Evolutionary conservation across 2,888 invertebrate genomes (phyloP).

Genomic region (Eudemis profundana): DNA sequence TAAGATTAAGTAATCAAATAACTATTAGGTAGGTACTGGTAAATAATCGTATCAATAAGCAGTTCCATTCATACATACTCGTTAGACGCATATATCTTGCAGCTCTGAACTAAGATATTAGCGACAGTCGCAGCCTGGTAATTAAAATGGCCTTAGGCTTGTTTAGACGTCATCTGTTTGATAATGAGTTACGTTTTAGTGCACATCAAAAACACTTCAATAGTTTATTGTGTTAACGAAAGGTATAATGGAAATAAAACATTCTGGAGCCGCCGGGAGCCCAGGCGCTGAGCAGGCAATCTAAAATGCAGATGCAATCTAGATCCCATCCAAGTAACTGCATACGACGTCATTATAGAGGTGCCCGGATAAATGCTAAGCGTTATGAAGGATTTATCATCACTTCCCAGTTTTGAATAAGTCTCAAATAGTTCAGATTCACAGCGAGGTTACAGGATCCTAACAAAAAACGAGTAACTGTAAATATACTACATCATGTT

Average conservation of each 20-base stretch:
- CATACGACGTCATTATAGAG: slow-evolving; percentile 41
- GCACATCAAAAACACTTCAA: not conserved
- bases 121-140: too few species aligned
- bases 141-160: not conserved
- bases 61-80: not conserved
- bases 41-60: too few species aligned
- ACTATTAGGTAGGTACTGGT: too few species aligned
- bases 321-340: slow-evolving; percentile 40
- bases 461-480: not conserved
- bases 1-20: too few species aligned
- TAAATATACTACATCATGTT: too few species aligned
- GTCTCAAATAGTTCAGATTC: not conserved
- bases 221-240: slow-evolving; percentile 27
- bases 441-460: not conserved
- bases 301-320: slow-evolving; percentile 49
- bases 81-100: not conserved
- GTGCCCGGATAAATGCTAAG: slow-evolving; percentile 28
- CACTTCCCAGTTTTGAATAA: slow-evolving; percentile 1
- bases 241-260: slow-evolving; percentile 42
- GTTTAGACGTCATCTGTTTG: slow-evolving; percentile 11
- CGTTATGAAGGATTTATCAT: slow-evolving; percentile 17
- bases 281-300: slow-evolving; percentile 38
- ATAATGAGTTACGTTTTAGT: slow-evolving; percentile 1
- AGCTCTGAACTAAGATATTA: too few species aligned
- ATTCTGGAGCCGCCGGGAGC: slow-evolving; percentile 27